These are phyloP conservation scores for Euglossa dilemma DNA, from an alignment of 1,140 invertebrate genomes.

Conservation along the genomic window DNA sequence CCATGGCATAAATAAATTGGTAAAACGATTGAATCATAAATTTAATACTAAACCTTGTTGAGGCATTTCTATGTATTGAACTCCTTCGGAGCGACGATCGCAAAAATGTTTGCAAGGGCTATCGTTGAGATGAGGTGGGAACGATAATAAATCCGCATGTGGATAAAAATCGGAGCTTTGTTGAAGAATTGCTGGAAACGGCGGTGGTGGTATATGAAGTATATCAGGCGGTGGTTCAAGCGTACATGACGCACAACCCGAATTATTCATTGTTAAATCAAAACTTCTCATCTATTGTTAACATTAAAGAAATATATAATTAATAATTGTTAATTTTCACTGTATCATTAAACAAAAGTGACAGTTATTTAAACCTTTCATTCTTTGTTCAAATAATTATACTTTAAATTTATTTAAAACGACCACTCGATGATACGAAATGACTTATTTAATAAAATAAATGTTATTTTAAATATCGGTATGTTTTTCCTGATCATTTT, in stretches of 20 bases:
- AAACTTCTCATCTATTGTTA: slow-evolving; percentile 65
- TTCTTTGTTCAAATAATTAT: not conserved
- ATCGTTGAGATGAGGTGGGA: slow-evolving; percentile 73
- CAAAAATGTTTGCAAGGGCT: slow-evolving; percentile 81
- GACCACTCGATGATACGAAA: not conserved
- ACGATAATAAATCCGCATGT: slow-evolving; percentile 67
- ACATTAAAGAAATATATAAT: not conserved
- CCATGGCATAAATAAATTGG: not conserved
- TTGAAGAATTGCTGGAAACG: slow-evolving; percentile 88
- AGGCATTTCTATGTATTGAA: slow-evolving; percentile 89
- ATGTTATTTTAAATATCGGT: not conserved
- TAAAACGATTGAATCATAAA: not conserved
- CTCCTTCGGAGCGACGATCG: slow-evolving; percentile 83
- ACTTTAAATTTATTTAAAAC: not conserved
- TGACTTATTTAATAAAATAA: not conserved
- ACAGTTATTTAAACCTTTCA: not conserved
- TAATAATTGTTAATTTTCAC: not conserved
- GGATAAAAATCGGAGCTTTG: slow-evolving; percentile 75
- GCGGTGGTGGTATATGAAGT: slow-evolving; percentile 90
- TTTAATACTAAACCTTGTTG: slow-evolving; percentile 84
- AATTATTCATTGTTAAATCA: slow-evolving; percentile 71
- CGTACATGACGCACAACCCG: slow-evolving; percentile 81
- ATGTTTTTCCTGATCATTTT: not conserved
- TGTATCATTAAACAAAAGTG: not conserved
- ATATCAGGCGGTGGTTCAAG: slow-evolving; percentile 91